A percentile compares a stretch with the other conserved stretches of the same genome.
Conservation (phyloP, 2,888 invertebrate species). For the Zelleria hepariella region DNA sequence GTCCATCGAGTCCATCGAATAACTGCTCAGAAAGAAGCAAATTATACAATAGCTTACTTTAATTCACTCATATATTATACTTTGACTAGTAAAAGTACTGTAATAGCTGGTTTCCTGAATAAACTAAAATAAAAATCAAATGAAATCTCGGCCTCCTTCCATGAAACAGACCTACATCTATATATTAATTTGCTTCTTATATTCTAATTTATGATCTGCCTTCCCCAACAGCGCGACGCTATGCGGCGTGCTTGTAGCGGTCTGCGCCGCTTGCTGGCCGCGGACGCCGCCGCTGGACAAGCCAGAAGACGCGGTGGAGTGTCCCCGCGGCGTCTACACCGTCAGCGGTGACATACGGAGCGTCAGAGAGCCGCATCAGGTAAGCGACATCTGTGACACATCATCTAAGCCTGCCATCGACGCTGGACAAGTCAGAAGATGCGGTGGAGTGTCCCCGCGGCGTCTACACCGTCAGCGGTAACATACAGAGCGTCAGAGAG, state of each 20-base stretch:
- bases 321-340: slow-evolving; percentile 47
- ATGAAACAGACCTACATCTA: no score
- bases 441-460: slow-evolving; percentile 34
- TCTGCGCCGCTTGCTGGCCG: slow-evolving; percentile 83
- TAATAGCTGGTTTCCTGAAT: no score
- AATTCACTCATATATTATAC: no score
- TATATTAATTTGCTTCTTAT: not conserved
- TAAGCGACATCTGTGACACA: no score
- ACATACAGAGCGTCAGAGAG: slow-evolving; percentile 26
- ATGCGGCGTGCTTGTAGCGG: slow-evolving; percentile 81
- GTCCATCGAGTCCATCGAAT: no score
- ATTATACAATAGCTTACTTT: no score
- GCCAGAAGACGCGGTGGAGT: slow-evolving; percentile 43
- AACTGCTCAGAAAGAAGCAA: no score
- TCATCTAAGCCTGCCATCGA: slow-evolving; percentile 50
- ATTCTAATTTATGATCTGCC: no score
- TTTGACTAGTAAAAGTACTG: no score
- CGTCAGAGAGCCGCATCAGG: slow-evolving; percentile 27
- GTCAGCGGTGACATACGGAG: slow-evolving; percentile 48
- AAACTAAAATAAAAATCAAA: no score
- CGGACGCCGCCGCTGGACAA: slow-evolving; percentile 48
- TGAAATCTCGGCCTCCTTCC: no score
- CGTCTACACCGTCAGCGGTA: slow-evolving; percentile 56
- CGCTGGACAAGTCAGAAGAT: slow-evolving; percentile 49
- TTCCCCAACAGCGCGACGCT: slow-evolving; percentile 77